Base-by-base conservation (phyloP, 1,140 invertebrate species). In the Drosophila burlai region DNA sequence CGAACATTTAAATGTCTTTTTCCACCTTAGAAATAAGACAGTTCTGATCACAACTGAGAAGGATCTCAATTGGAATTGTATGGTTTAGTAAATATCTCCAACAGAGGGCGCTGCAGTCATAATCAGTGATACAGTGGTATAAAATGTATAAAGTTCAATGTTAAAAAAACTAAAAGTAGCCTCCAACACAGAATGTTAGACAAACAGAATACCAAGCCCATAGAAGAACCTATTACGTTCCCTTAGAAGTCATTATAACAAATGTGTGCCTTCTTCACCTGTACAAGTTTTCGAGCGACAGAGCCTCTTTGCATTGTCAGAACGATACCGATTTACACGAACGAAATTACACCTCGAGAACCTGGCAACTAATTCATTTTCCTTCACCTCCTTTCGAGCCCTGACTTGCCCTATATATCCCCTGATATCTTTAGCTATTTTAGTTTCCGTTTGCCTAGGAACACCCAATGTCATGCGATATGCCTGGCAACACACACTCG, bases 391-490 rank as follows among this genome's bases (percentile, higher is more conserved):
- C 34, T 54, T 58, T 52, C 42, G 43, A 42, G 45, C 46, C 40
- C 31, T 24, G 72, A 65, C 46, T 47, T 78, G 75, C 46, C 64
- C 75, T 62, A 77, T 77, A 68, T 72, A 77, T 78, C 40, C 57
- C 40, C 57, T 72, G 40, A 74, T 74, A 57, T 49, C 64, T 60
- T 49, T 50, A 78, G 75, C 58, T 78, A 78, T 72, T 79, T 79
- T 72, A 43, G 46, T 72, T 79, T 79, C 76, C 76, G 76, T 65
- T 78, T 57, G 11, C 42, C 57, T 43, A 47, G 58, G 74, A 34
- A 40, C 67, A 47, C 55, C 74, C 75, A 78, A 77, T 78, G 75
- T 77, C 75, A 78, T 78, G 75, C 74, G 65, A 78, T 78, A 73
- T 62, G 38, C 29, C 31, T 40, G 54, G 54, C 36, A 57, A 36